A percentile compares a stretch with the other conserved stretches of the same genome.
These are phyloP conservation scores for Tiphia femorata DNA, from an alignment of 2,888 invertebrate species.

Conservation along the genomic window DNA sequence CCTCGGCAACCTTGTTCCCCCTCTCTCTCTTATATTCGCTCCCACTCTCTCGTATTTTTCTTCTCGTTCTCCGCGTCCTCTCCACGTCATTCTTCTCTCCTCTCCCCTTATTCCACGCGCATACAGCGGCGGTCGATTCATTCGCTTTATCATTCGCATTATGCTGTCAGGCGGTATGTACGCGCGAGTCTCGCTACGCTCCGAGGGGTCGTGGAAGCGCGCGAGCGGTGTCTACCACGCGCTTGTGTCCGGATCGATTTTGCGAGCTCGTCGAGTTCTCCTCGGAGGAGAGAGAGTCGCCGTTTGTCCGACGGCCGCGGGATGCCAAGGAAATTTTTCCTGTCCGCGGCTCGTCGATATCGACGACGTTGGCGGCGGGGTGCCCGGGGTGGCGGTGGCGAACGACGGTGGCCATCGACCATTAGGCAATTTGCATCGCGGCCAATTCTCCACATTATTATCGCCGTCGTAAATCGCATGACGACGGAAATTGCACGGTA, in stretches of 20 bases:
- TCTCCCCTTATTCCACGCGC: neutral
- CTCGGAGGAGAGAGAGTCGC: neutral
- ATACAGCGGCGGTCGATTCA: neutral
- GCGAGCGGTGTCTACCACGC: neutral
- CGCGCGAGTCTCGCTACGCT: too few relatives aligned
- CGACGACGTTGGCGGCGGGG: too few relatives aligned
- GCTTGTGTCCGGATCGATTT: neutral
- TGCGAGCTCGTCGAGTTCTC: neutral
- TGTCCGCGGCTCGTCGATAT: too few relatives aligned
- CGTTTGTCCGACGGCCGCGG: too few relatives aligned
- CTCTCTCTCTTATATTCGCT: neutral
- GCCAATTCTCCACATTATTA: neutral
- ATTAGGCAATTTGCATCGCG: neutral
- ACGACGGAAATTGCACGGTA: neutral
- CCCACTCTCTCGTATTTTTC: too few relatives aligned
- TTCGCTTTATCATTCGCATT: slow-evolving; percentile 38
- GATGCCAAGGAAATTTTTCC: too few relatives aligned
- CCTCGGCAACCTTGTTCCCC: neutral
- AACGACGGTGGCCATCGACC: too few relatives aligned
- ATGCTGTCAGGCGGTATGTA: slow-evolving; percentile 30
- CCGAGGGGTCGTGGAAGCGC: too few relatives aligned
- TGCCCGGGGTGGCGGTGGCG: too few relatives aligned
- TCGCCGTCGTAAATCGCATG: neutral
- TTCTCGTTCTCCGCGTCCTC: too few relatives aligned
- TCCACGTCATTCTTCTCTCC: too few relatives aligned